phyloP scores from a whole-genome alignment of 2,888 invertebrate genomes.

The Perizoma affinitatum region DNA sequence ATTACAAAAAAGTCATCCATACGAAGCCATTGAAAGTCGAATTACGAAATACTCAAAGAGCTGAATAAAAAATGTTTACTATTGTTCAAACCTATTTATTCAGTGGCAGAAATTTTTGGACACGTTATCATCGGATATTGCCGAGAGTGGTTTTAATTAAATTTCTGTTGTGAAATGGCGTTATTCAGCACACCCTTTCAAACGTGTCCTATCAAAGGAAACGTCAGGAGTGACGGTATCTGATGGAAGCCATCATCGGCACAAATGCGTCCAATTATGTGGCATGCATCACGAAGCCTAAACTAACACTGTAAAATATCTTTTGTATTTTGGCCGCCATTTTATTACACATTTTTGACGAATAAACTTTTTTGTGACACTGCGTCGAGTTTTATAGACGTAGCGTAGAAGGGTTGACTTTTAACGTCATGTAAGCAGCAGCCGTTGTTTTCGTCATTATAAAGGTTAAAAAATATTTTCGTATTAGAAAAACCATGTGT shows the following conservation, averaged over 20 bases:
- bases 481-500: too few species aligned
- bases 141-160: constrained; percentile 60
- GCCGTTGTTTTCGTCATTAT: constrained; percentile 8
- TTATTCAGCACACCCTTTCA: constrained; percentile 66
- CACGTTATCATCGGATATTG: constrained; percentile 35
- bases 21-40: neutral
- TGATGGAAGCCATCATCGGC: constrained; percentile 64
- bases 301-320: constrained; percentile 44
- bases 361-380: constrained; percentile 19
- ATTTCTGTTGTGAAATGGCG: constrained; percentile 57
- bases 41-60: constrained; percentile 3
- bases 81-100: neutral
- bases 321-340: constrained; percentile 27
- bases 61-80: neutral
- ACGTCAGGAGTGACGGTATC: constrained; percentile 75
- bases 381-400: constrained; percentile 16
- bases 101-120: constrained; percentile 15
- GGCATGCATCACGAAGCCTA: constrained; percentile 50
- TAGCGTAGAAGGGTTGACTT: constrained; percentile 15
- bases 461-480: constrained; percentile 12
- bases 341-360: constrained; percentile 26
- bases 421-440: constrained; percentile 13
- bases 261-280: constrained; percentile 71
- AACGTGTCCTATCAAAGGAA: constrained; percentile 73
- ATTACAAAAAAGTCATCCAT: too few species aligned